Conservation (phyloP, 2,888 invertebrate species). For the Drosophila macrospina region DNA sequence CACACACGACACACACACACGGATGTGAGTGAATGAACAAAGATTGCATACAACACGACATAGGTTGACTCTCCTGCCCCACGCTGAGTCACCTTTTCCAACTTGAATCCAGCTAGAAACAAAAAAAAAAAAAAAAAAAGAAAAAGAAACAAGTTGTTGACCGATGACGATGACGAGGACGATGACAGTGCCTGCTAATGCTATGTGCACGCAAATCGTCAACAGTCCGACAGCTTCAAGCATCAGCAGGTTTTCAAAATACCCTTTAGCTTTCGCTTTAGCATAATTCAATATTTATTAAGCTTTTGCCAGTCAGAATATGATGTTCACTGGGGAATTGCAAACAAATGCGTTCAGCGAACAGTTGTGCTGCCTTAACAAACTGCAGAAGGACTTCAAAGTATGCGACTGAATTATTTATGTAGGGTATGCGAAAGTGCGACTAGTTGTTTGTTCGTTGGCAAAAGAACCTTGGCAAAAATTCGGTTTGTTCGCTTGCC, state of each 20-base stretch:
- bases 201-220: slow-evolving; percentile 45
- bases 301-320: neutral
- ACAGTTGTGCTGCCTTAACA: neutral
- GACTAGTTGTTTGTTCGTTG: neutral
- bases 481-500: slow-evolving; percentile 26
- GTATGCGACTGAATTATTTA: no score
- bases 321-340: slow-evolving; percentile 25
- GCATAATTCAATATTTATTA: slow-evolving; percentile 22
- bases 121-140: neutral
- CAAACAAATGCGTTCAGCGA: slow-evolving; percentile 8
- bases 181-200: slow-evolving; percentile 52
- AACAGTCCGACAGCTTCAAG: slow-evolving; percentile 4
- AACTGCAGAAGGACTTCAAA: neutral
- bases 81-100: slow-evolving; percentile 38
- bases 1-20: slow-evolving; percentile 28
- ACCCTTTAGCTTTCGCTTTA: slow-evolving; percentile 12
- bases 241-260: slow-evolving; percentile 7
- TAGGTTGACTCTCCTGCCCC: slow-evolving; percentile 19
- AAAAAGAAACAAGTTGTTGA: slow-evolving; percentile 23
- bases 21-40: slow-evolving; percentile 51
- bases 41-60: slow-evolving; percentile 53
- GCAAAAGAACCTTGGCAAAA: slow-evolving; percentile 16
- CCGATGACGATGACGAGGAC: slow-evolving; percentile 32
- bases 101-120: slow-evolving; percentile 15
- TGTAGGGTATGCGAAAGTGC: slow-evolving; percentile 30